phyloP scores from a whole-genome alignment of 2,888 invertebrate species.

The Theretra japonica region DNA sequence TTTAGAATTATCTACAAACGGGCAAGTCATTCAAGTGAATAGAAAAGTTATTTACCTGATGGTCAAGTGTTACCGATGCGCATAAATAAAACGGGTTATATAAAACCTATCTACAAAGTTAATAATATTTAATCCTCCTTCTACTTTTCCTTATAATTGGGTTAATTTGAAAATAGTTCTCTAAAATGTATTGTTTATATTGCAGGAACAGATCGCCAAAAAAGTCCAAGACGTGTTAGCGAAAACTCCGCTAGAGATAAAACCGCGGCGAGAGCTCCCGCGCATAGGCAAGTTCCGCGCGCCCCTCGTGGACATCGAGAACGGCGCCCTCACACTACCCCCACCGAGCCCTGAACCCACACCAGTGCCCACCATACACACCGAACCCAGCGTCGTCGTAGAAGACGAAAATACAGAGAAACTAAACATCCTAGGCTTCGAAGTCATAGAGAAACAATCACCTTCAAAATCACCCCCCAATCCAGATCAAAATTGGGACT shows the following conservation, averaged over 20 bases:
- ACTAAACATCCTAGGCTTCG: conserved; percentile 67
- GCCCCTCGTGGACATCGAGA: conserved; percentile 64
- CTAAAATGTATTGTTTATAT: background rate
- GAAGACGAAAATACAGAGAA: conserved; percentile 51
- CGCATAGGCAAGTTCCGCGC: conserved; percentile 62
- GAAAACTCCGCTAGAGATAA: conserved; percentile 88
- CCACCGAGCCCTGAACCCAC: conserved; percentile 8
- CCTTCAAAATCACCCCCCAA: conserved; percentile 66
- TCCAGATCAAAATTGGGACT: conserved; percentile 63
- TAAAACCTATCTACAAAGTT: too few species aligned
- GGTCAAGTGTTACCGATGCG: too few species aligned
- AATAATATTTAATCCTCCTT: too few species aligned
- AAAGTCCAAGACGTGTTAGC: conserved; percentile 89
- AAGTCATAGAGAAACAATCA: conserved; percentile 64
- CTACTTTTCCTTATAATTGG: background rate
- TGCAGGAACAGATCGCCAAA: conserved; percentile 88
- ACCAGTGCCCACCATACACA: conserved; percentile 4
- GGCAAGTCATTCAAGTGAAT: too few species aligned
- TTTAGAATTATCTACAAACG: too few species aligned
- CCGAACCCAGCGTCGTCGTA: conserved; percentile 39
- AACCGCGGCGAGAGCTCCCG: conserved; percentile 68
- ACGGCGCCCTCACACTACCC: conserved; percentile 22
- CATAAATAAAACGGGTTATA: too few species aligned
- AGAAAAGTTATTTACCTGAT: too few species aligned
- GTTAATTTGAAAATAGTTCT: too few species aligned